A percentile compares a stretch with the other conserved stretches of the same genome.
phyloP scores from a whole-genome alignment of 2,888 invertebrate species.

The Archips xylosteana region DNA sequence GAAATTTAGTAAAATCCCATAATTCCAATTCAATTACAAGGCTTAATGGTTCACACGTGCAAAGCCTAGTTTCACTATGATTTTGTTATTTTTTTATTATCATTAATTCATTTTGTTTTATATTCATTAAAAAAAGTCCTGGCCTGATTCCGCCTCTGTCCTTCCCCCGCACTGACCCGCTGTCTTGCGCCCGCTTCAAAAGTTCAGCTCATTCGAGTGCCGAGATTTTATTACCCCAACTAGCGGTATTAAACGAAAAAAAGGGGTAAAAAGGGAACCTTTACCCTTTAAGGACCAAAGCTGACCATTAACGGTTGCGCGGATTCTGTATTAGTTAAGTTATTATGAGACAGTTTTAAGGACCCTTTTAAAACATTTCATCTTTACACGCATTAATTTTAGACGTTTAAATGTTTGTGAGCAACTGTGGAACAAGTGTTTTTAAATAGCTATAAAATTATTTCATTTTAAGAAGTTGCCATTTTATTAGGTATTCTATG shows the following conservation, averaged over 20 bases:
- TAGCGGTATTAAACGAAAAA: conserved; percentile 78
- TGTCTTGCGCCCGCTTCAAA: conserved; percentile 84
- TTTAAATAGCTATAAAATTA: neutral
- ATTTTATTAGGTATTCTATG: too few species aligned
- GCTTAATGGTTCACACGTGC: too few species aligned
- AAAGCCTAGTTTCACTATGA: too few species aligned
- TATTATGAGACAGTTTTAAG: conserved; percentile 79
- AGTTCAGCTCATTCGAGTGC: conserved; percentile 85
- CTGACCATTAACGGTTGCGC: conserved; percentile 80
- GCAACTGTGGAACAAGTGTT: neutral
- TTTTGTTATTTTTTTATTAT: too few species aligned
- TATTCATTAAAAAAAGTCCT: neutral
- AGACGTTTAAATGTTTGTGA: conserved; percentile 3
- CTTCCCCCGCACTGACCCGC: conserved; percentile 82
- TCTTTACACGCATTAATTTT: conserved; percentile 24
- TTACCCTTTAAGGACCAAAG: conserved; percentile 74
- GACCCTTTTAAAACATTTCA: conserved; percentile 6
- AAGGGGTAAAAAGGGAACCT: conserved; percentile 74
- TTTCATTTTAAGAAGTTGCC: neutral
- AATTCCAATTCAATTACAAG: too few species aligned
- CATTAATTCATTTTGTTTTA: too few species aligned
- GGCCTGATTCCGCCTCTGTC: conserved; percentile 65
- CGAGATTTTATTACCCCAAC: conserved; percentile 84
- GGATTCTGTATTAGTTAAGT: conserved; percentile 75
- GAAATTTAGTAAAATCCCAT: too few species aligned